Conservation (phyloP, 2,113 vertebrate genomes). For the Struthidea cinerea region DNA sequence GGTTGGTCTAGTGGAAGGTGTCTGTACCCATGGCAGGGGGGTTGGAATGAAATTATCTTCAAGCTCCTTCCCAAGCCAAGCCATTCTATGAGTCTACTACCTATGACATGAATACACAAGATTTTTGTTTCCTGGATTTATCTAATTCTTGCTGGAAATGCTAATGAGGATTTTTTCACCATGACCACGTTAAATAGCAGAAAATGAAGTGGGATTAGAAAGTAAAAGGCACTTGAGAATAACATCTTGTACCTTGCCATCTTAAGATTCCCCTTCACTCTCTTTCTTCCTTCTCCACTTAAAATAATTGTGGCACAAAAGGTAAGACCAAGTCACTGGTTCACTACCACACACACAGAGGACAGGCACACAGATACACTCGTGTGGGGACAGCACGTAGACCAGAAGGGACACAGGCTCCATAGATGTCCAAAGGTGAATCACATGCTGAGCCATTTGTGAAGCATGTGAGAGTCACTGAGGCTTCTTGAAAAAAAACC, state of each 20-base stretch:
- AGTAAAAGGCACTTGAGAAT: neutral
- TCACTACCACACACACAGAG: neutral
- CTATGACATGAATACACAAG: neutral
- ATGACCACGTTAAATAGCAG: neutral
- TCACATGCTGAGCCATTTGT: neutral
- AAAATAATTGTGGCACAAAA: neutral
- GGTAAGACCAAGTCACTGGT: neutral
- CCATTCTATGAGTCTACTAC: neutral
- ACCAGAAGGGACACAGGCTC: neutral
- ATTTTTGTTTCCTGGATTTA: neutral
- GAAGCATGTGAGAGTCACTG: neutral
- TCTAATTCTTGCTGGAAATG: neutral
- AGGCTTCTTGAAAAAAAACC: neutral
- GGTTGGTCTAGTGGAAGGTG: neutral
- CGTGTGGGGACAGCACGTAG: accelerated
- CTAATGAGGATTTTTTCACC: neutral
- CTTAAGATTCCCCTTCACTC: neutral
- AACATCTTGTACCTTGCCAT: neutral
- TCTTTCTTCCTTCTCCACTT: neutral
- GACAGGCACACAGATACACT: neutral
- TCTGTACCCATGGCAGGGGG: accelerated
- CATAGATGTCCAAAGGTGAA: neutral
- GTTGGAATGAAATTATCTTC: neutral
- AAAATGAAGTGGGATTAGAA: neutral
- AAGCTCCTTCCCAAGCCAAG: neutral